Evolutionary conservation across 2,888 invertebrate species (phyloP).

Genomic region (Cantharis lateralis): DNA sequence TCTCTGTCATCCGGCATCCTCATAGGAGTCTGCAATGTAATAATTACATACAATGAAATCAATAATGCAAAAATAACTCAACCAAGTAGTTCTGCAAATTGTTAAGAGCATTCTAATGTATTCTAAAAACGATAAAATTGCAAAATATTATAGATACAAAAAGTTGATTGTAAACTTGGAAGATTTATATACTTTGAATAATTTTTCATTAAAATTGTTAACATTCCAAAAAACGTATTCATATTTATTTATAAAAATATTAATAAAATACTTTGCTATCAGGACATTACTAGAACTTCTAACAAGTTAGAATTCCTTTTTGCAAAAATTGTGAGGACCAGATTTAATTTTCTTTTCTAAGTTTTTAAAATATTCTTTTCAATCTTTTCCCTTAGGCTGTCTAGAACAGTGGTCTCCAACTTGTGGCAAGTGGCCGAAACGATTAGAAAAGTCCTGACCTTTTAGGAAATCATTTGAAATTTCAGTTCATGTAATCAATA

Average conservation of each 20-base stretch:
- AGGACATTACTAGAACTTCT: neutral
- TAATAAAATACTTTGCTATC: neutral
- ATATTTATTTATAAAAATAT: neutral
- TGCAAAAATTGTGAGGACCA: neutral
- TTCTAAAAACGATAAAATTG: too few species aligned
- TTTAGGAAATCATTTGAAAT: too few species aligned
- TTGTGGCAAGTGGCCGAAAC: neutral
- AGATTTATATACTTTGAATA: too few species aligned
- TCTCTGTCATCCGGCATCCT: slow-evolving; percentile 54
- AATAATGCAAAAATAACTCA: neutral
- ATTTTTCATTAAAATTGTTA: neutral
- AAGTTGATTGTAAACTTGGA: too few species aligned
- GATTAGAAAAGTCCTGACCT: too few species aligned
- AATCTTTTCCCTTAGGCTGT: neutral
- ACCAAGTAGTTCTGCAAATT: neutral
- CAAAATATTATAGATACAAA: too few species aligned
- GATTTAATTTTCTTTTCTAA: too few species aligned
- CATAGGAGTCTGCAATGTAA: slow-evolving; percentile 10
- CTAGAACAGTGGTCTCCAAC: neutral
- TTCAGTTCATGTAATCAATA: too few species aligned
- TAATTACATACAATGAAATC: neutral
- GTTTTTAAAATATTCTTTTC: too few species aligned
- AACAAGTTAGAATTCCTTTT: neutral
- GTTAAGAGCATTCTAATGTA: neutral
- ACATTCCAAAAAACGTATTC: neutral